Evolutionary conservation across 1,140 invertebrate genomes (phyloP).

Genomic region (Drosophila lacertosa): DNA sequence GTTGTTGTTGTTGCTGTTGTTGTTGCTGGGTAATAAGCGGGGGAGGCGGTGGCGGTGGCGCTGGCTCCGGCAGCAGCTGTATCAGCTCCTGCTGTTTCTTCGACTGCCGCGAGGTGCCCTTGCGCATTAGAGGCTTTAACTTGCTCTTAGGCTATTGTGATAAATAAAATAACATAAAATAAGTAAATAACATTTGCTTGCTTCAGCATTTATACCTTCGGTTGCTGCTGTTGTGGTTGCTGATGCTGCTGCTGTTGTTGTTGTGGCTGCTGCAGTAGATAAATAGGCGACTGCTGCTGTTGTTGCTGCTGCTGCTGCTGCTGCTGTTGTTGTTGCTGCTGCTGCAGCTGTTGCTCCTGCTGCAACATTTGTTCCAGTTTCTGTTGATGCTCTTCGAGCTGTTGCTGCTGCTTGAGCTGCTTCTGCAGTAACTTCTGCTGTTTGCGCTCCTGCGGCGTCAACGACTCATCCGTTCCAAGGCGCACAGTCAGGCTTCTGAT

Average conservation of each 20-base stretch:
- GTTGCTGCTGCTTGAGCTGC: conserved; percentile 63
- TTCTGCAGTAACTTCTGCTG: conserved; percentile 69
- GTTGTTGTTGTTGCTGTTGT: no score
- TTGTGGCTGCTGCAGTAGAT: conserved; percentile 23
- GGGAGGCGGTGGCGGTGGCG: conserved; percentile 42
- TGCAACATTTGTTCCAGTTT: conserved; percentile 52
- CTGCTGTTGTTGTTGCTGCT: conserved; percentile 54
- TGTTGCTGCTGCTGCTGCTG: conserved; percentile 52
- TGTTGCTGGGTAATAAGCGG: conserved; percentile 42
- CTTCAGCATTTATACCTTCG: conserved; percentile 2
- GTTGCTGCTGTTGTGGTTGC: conserved; percentile 17
- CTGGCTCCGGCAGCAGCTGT: conserved; percentile 54
- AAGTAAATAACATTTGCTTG: conserved; percentile 1
- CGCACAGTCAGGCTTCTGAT: conserved; percentile 75
- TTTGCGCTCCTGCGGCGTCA: conserved; percentile 60
- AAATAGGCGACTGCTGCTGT: conserved; percentile 34
- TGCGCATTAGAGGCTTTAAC: conserved; percentile 54
- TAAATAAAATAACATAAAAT: neutral
- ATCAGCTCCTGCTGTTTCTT: conserved; percentile 58
- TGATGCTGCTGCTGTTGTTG: conserved; percentile 3
- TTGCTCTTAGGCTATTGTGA: conserved; percentile 47
- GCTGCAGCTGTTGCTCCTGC: conserved; percentile 45
- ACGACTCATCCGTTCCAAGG: conserved; percentile 49
- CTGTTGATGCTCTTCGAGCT: conserved; percentile 61
- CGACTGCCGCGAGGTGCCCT: conserved; percentile 54